phyloP scores from a whole-genome alignment of 2,888 invertebrate genomes.

The Reticulitermes lucifugus region DNA sequence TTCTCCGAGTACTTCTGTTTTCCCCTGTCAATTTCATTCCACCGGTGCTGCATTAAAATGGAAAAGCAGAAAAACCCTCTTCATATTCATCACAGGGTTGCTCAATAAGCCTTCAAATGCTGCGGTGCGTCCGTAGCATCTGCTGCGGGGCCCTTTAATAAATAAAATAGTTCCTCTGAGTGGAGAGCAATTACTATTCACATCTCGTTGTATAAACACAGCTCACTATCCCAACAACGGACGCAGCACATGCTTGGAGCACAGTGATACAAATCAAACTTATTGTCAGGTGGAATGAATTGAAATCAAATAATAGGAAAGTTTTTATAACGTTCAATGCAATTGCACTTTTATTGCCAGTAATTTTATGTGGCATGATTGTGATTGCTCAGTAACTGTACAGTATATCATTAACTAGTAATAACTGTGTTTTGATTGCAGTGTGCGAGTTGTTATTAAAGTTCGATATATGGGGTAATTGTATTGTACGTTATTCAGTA shows the following conservation, averaged over 20 bases:
- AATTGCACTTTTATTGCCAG: constrained; percentile 9
- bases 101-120: too few relatives aligned
- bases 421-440: not conserved
- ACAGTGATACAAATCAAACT: constrained; percentile 10
- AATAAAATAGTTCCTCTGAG: too few relatives aligned
- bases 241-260: not conserved
- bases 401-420: constrained; percentile 20
- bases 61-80: too few relatives aligned
- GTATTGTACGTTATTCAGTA: constrained; percentile 9
- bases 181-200: too few relatives aligned
- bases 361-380: not conserved
- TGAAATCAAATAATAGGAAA: constrained; percentile 15
- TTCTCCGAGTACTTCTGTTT: too few relatives aligned
- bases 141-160: too few relatives aligned
- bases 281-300: constrained; percentile 5
- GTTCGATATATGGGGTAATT: constrained; percentile 17
- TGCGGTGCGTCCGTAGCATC: too few relatives aligned
- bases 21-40: too few relatives aligned
- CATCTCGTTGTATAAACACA: not conserved
- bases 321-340: not conserved
- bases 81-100: too few relatives aligned
- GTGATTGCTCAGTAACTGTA: not conserved
- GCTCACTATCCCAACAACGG: not conserved
- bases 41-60: too few relatives aligned
- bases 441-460: not conserved